Evolutionary conservation across 2,113 vertebrate genomes (phyloP).

Genomic region (Mystacornis crossleyi): DNA sequence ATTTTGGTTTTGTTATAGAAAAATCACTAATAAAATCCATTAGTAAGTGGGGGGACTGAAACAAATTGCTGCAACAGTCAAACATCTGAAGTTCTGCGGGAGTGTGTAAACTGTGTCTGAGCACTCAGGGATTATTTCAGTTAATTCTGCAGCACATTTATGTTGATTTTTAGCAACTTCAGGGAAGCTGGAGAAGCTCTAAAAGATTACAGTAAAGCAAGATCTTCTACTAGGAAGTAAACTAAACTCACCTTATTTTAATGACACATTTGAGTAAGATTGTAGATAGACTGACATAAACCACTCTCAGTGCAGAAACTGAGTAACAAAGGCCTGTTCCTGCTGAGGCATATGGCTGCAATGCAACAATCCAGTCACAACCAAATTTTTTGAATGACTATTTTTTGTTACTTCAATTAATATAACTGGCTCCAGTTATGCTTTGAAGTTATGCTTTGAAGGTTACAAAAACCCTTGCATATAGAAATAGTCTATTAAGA

Average conservation of each 20-base stretch:
- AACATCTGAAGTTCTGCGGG: not conserved
- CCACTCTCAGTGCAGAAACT: not conserved
- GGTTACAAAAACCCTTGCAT: not conserved
- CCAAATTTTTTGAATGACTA: not conserved
- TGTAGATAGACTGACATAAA: not conserved
- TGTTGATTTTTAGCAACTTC: not conserved
- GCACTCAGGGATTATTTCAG: not conserved
- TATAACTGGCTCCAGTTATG: not conserved
- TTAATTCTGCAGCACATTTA: not conserved
- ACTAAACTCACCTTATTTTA: not conserved
- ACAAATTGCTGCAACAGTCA: not conserved
- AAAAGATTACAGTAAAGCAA: not conserved
- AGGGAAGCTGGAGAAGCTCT: not conserved
- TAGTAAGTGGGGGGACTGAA: not conserved
- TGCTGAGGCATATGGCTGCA: not conserved
- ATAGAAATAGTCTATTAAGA: not conserved
- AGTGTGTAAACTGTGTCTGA: not conserved
- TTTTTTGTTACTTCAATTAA: not conserved
- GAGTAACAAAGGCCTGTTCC: not conserved
- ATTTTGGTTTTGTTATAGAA: not conserved
- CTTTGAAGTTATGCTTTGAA: not conserved
- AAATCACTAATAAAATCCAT: not conserved
- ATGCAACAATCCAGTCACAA: not conserved
- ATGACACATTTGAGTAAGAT: not conserved
- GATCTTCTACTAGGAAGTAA: not conserved